These are phyloP conservation scores for Agrypnus murinus DNA, from an alignment of 2,888 invertebrate genomes.

Conservation along the genomic window DNA sequence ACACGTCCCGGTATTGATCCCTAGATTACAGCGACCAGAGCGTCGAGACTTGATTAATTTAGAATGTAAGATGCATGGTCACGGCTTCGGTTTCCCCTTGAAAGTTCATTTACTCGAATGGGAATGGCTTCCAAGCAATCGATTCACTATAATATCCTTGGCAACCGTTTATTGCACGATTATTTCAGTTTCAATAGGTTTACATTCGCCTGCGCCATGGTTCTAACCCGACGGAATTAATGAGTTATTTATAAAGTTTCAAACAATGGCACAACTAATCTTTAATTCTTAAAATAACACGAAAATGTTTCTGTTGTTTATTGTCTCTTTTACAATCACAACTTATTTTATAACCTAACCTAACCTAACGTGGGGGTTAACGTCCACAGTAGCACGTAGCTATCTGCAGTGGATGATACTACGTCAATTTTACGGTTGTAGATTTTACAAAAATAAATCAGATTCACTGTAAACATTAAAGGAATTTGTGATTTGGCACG, in stretches of 20 bases:
- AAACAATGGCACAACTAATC: conserved; percentile 36
- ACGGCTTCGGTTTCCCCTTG: conserved; percentile 68
- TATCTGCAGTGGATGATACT: too few relatives aligned
- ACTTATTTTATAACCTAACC: conserved; percentile 3
- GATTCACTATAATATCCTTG: conserved; percentile 61
- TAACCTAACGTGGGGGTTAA: conserved; percentile 12
- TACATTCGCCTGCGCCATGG: conserved; percentile 31
- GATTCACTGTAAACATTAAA: too few relatives aligned
- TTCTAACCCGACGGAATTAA: conserved; percentile 32
- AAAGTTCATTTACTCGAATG: conserved; percentile 67
- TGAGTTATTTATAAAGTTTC: conserved; percentile 39
- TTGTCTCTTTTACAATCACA: conserved; percentile 11
- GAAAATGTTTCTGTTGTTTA: conserved; percentile 1
- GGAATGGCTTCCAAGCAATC: conserved; percentile 60
- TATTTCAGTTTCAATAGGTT: conserved; percentile 53
- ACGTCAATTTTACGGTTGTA: too few relatives aligned
- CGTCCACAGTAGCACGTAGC: neutral
- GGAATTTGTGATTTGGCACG: too few relatives aligned
- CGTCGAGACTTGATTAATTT: conserved; percentile 62
- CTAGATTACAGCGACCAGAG: conserved; percentile 47
- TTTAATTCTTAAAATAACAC: conserved; percentile 27
- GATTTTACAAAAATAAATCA: too few relatives aligned
- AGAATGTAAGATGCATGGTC: conserved; percentile 67
- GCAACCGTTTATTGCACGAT: conserved; percentile 59
- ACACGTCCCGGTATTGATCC: conserved; percentile 48